These are phyloP conservation scores for Bradysia coprophila DNA, from an alignment of 1,140 invertebrate species.

Conservation along the genomic window DNA sequence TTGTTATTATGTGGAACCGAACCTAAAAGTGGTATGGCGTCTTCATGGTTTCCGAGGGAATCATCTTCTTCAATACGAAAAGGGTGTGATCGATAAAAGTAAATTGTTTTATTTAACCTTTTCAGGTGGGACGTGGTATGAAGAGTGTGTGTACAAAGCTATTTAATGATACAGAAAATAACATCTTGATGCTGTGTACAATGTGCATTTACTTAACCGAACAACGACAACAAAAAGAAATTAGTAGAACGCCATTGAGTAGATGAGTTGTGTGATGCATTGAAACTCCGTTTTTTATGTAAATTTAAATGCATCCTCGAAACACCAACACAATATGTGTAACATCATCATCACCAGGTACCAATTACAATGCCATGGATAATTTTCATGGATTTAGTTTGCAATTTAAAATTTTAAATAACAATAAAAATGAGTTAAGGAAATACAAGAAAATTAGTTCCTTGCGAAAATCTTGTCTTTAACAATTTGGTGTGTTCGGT, in stretches of 20 bases:
- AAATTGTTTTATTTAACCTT: background rate
- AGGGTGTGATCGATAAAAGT: background rate
- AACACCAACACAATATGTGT: background rate
- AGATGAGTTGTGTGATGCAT: no score
- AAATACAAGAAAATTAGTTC: background rate
- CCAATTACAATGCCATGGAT: background rate
- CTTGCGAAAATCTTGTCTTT: background rate
- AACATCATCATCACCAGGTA: background rate
- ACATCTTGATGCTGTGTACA: no score
- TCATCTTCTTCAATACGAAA: background rate
- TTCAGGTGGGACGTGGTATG: background rate
- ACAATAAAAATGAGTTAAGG: background rate
- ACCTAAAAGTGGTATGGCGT: no score
- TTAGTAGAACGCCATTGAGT: no score
- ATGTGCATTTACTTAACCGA: background rate
- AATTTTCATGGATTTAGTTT: background rate
- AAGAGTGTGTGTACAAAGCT: background rate
- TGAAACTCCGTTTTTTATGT: background rate
- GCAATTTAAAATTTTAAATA: background rate
- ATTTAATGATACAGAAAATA: no score
- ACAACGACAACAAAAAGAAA: no score
- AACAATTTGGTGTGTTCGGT: background rate
- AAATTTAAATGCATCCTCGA: background rate
- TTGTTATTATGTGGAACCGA: no score
- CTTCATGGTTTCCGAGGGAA: no score